Percentiles rank a stretch among this genome's conserved stretches.
phyloP scores from a whole-genome alignment of 2,888 invertebrate genomes.

The Opisthograptis luteolata region DNA sequence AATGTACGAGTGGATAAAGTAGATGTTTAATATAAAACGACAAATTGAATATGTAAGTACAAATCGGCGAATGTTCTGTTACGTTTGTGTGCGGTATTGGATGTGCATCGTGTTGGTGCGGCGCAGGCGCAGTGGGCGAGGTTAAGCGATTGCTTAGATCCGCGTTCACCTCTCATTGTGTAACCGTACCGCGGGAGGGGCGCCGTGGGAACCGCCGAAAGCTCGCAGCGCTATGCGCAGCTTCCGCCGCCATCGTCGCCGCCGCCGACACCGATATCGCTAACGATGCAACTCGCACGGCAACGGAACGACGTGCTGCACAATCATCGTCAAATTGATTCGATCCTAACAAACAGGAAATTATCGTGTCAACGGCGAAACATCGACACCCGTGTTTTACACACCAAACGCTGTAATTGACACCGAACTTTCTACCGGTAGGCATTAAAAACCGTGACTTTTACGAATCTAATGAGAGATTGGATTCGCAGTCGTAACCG shows the following conservation, averaged over 20 bases:
- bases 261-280: constrained; percentile 53
- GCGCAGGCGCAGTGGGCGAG: constrained; percentile 79
- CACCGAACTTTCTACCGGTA: constrained; percentile 49
- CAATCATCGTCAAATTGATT: constrained; percentile 67
- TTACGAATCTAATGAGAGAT: constrained; percentile 41
- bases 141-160: constrained; percentile 85
- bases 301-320: constrained; percentile 55
- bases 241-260: constrained; percentile 77
- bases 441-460: constrained; percentile 41
- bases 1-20: constrained; percentile 11
- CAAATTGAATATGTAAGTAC: constrained; percentile 37
- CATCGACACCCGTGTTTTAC: constrained; percentile 48
- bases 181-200: constrained; percentile 68
- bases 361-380: constrained; percentile 60
- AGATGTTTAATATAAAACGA: constrained; percentile 31
- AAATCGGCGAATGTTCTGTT: constrained; percentile 31
- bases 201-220: constrained; percentile 83
- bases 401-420: constrained; percentile 32
- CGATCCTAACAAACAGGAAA: constrained; percentile 71
- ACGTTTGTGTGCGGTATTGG: constrained; percentile 32
- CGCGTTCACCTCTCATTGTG: constrained; percentile 84
- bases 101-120: constrained; percentile 46
- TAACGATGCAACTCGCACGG: constrained; percentile 75
- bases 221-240: constrained; percentile 71
- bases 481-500: constrained; percentile 31